These are phyloP conservation scores for Aegotheles bennettii DNA, from an alignment of 2,113 vertebrate genomes.

Conservation along the genomic window DNA sequence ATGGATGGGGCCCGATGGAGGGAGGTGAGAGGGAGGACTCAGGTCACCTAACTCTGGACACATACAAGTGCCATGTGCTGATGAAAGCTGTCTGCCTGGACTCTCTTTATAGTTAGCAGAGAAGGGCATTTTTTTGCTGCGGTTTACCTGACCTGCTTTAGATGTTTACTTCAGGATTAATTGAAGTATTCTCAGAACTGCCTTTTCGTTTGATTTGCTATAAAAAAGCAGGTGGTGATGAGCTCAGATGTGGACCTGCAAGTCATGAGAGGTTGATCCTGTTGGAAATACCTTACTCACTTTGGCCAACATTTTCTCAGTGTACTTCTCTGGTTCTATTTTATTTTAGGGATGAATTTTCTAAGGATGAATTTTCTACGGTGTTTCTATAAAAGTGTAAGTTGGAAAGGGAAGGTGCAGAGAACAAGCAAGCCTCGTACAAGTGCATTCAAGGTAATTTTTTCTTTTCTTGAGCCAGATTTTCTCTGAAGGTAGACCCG, in stretches of 20 bases:
- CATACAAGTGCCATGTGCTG: accelerated
- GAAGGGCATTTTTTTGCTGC: neutral
- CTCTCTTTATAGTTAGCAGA: neutral
- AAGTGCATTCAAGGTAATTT: neutral
- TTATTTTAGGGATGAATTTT: neutral
- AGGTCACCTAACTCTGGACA: accelerated
- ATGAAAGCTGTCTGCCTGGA: neutral
- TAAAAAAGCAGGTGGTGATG: neutral
- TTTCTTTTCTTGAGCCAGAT: neutral
- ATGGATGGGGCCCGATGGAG: accelerated
- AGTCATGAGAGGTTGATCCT: neutral
- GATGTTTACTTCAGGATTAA: neutral
- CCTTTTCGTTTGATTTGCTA: neutral
- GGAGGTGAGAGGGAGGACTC: accelerated
- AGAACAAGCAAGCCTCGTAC: neutral
- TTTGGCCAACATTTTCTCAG: neutral
- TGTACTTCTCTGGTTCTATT: neutral
- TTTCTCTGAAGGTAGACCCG: neutral
- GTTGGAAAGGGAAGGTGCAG: neutral
- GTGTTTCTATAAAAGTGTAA: neutral
- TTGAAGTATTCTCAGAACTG: neutral
- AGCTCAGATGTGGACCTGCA: neutral
- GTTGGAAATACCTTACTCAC: neutral
- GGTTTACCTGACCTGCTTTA: neutral
- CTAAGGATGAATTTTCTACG: neutral